Evolutionary conservation across 1,140 invertebrate species (phyloP).

Genomic region (Pseudobourletiella spinata): DNA sequence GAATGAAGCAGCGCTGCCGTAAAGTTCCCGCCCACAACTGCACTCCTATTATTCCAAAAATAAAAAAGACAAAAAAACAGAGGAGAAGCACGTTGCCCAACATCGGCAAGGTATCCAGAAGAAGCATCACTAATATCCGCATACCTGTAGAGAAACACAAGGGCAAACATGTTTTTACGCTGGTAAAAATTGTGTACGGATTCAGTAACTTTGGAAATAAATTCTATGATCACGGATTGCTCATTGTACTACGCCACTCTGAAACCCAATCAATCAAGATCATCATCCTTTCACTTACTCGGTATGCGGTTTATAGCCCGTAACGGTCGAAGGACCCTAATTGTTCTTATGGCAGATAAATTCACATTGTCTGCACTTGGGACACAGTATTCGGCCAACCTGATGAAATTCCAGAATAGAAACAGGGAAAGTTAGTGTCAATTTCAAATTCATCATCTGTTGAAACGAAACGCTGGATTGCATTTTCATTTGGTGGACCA

Average conservation of each 20-base stretch:
- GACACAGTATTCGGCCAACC: conserved; percentile 85
- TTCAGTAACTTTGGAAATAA: too few relatives aligned
- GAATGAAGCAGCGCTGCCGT: conserved; percentile 80
- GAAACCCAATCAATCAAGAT: too few relatives aligned
- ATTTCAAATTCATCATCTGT: too few relatives aligned
- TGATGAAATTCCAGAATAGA: too few relatives aligned
- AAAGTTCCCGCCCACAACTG: conserved; percentile 97
- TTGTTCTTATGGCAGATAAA: conserved; percentile 93
- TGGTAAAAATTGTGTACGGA: too few relatives aligned
- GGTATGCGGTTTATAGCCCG: conserved; percentile 99
- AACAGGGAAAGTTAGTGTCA: too few relatives aligned
- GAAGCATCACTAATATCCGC: conserved; percentile 94
- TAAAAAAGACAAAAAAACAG: conserved; percentile 99
- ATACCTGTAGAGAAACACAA: conserved; percentile 71
- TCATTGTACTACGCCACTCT: too few relatives aligned
- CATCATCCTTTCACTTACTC: too few relatives aligned
- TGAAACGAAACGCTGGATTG: too few relatives aligned
- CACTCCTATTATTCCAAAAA: conserved; percentile 98
- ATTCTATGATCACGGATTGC: too few relatives aligned
- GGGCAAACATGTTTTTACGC: conserved; percentile 29
- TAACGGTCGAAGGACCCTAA: conserved; percentile 88
- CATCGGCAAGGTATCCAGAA: conserved; percentile 99
- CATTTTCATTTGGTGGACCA: too few relatives aligned
- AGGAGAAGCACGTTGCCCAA: conserved; percentile 94
- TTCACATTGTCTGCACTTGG: conserved; percentile 91